Evolutionary conservation across 2,797 vertebrate species (phyloP).

Genomic region (Chelon labrosus): DNA sequence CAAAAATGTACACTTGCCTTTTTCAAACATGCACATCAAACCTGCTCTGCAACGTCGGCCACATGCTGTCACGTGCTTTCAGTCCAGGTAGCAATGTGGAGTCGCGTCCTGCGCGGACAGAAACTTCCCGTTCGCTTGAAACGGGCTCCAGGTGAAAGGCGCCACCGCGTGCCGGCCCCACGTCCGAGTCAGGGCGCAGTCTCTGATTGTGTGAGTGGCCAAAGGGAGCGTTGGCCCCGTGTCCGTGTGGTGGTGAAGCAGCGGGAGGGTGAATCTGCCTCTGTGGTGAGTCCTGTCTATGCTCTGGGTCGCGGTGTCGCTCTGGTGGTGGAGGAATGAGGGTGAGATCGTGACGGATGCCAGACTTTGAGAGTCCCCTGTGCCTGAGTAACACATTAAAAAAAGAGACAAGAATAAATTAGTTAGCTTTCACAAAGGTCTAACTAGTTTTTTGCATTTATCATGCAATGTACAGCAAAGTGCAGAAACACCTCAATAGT

Average conservation of each 20-base stretch:
- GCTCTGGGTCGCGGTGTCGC: slow-evolving; percentile 24
- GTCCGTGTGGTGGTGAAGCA: slow-evolving; percentile 49
- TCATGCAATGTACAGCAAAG: no score
- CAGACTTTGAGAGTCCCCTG: slow-evolving; percentile 13
- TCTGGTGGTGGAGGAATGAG: slow-evolving; percentile 34
- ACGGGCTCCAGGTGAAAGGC: slow-evolving; percentile 50
- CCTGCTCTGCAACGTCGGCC: no score
- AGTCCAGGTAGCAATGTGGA: slow-evolving; percentile 42
- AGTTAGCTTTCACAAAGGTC: neutral
- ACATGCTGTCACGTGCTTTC: neutral
- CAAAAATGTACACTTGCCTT: neutral
- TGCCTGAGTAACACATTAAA: slow-evolving; percentile 46
- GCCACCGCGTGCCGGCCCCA: slow-evolving; percentile 58
- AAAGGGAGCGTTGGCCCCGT: slow-evolving; percentile 39
- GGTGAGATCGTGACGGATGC: slow-evolving; percentile 36
- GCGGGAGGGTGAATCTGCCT: slow-evolving; percentile 45
- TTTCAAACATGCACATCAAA: neutral
- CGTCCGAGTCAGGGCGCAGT: slow-evolving; percentile 25
- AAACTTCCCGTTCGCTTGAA: slow-evolving; percentile 60
- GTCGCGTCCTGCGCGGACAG: slow-evolving; percentile 48
- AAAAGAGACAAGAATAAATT: neutral
- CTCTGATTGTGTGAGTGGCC: slow-evolving; percentile 36
- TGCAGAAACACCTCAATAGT: no score
- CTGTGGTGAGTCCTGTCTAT: slow-evolving; percentile 31
- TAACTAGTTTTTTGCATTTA: no score